phyloP scores from a whole-genome alignment of 2,113 vertebrate species.

The Dasyurus viverrinus region DNA sequence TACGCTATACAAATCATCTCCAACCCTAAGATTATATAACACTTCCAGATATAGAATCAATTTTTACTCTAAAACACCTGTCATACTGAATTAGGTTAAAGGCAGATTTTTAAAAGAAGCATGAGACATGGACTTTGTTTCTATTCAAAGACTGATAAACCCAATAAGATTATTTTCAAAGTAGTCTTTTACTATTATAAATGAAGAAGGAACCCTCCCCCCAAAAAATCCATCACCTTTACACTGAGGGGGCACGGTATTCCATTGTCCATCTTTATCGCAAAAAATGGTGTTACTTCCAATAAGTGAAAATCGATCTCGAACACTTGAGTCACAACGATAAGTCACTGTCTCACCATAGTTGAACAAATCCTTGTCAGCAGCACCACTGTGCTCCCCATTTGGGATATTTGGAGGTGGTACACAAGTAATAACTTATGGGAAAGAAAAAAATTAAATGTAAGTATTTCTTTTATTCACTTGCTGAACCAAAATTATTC shows the following conservation, averaged over 20 bases:
- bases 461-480: neutral
- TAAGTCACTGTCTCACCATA: constrained; percentile 76
- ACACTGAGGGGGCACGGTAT: constrained; percentile 68
- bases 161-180: constrained; percentile 30
- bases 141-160: neutral
- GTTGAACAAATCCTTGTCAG: neutral
- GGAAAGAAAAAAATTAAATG: neutral
- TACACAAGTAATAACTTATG: constrained; percentile 71
- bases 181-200: neutral
- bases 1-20: neutral
- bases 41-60: constrained; percentile 17
- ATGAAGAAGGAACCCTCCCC: constrained; percentile 20
- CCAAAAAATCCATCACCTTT: constrained; percentile 76
- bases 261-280: constrained; percentile 67
- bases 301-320: constrained; percentile 63
- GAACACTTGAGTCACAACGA: constrained; percentile 4
- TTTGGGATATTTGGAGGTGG: constrained; percentile 74
- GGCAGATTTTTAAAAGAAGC: constrained; percentile 18
- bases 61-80: neutral
- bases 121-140: neutral
- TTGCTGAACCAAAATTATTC: neutral
- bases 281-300: constrained; percentile 59
- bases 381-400: neutral
- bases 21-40: neutral
- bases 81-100: constrained; percentile 15